phyloP scores from a whole-genome alignment of 92 coral and sea anemone species.

The Scolanthus callimorphus region DNA sequence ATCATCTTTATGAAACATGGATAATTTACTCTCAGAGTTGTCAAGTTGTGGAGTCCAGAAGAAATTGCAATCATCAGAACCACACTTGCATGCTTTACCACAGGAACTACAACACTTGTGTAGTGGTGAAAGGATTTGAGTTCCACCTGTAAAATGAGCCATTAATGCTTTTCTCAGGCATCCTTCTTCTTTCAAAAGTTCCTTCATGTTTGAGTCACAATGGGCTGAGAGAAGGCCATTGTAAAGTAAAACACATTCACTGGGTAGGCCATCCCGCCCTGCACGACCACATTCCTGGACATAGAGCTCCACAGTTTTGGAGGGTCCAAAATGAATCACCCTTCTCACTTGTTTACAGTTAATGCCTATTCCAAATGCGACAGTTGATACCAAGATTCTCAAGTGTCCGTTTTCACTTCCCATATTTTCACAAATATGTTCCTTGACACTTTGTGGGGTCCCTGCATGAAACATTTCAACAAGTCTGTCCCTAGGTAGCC shows the following conservation, averaged over 20 bases:
- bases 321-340: constrained; percentile 36
- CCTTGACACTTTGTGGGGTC: constrained; percentile 49
- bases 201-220: not conserved
- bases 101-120: constrained; percentile 6
- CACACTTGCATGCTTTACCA: not conserved
- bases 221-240: constrained; percentile 5
- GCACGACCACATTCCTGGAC: constrained; percentile 43
- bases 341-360: constrained; percentile 24
- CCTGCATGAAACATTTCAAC: constrained; percentile 89
- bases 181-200: constrained; percentile 1
- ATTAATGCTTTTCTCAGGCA: constrained; percentile 10
- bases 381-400: constrained; percentile 38
- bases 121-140: not conserved
- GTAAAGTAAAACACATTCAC: constrained; percentile 2
- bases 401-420: constrained; percentile 37
- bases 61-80: not conserved
- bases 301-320: constrained; percentile 26
- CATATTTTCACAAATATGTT: constrained; percentile 38
- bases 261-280: constrained; percentile 12
- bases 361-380: constrained; percentile 50
- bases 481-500: constrained; percentile 39
- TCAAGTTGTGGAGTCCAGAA: constrained; percentile 1
- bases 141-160: constrained; percentile 5
- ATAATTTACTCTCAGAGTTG: not conserved
- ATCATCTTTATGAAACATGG: not conserved